Evolutionary conservation across 2,888 invertebrate species (phyloP).

Genomic region (Andrena marginata): DNA sequence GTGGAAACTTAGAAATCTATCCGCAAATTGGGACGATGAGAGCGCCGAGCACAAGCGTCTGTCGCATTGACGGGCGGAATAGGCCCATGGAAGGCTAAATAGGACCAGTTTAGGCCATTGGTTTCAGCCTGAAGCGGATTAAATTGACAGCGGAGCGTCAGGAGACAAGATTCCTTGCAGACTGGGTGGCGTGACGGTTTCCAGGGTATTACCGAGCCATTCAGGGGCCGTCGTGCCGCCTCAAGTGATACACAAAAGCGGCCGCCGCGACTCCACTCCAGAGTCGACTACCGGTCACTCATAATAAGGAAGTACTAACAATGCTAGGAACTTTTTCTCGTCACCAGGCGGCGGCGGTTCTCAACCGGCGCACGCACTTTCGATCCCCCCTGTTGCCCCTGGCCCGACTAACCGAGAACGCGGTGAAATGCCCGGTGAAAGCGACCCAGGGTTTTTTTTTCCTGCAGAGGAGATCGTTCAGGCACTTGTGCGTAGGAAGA

Average conservation of each 20-base stretch:
- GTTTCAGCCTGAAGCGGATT: constrained; percentile 39
- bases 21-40: background rate
- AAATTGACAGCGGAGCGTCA: constrained; percentile 46
- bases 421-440: constrained; percentile 52
- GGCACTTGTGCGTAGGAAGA: constrained; percentile 37
- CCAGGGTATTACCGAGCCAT: constrained; percentile 71
- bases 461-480: constrained; percentile 1
- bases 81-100: constrained; percentile 26
- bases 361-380: constrained; percentile 39
- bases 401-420: background rate
- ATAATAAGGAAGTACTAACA: constrained; percentile 76
- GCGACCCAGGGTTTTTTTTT: constrained; percentile 13
- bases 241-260: constrained; percentile 80
- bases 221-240: constrained; percentile 72
- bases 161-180: constrained; percentile 58
- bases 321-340: constrained; percentile 69
- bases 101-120: constrained; percentile 43
- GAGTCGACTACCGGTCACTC: constrained; percentile 74
- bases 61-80: constrained; percentile 7
- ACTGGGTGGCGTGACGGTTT: constrained; percentile 64
- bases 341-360: constrained; percentile 44
- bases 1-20: background rate
- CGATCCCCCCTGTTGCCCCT: background rate
- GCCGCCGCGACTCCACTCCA: constrained; percentile 64
- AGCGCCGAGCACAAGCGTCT: background rate